A percentile compares a stretch with the other conserved stretches of the same genome.
Evolutionary conservation across 1,140 invertebrate species (phyloP).

Genomic region (Drosophila novamexicana): DNA sequence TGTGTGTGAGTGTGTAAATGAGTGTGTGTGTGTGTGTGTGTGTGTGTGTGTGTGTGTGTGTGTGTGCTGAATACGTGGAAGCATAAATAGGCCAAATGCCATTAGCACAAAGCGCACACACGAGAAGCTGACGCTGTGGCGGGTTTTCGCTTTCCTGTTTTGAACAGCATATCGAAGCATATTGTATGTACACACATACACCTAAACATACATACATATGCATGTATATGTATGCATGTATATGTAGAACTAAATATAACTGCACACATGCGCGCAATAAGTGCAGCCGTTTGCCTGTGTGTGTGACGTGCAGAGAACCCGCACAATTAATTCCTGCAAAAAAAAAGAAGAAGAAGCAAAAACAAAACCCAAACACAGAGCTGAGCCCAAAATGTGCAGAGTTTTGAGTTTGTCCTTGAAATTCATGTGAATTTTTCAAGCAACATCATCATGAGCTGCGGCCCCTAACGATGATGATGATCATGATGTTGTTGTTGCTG

Average conservation of each 20-base stretch:
- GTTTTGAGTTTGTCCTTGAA: constrained; percentile 74
- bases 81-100: constrained; percentile 84
- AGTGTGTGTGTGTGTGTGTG: constrained; percentile 10
- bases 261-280: constrained; percentile 24
- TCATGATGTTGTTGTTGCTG: not conserved
- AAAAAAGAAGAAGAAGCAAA: constrained; percentile 34
- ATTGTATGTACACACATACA: not conserved
- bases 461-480: constrained; percentile 6
- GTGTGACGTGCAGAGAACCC: constrained; percentile 57
- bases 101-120: constrained; percentile 60
- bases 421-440: constrained; percentile 76
- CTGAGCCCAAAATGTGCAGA: constrained; percentile 41
- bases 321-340: constrained; percentile 72
- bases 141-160: constrained; percentile 43
- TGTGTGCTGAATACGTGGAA: constrained; percentile 67
- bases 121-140: constrained; percentile 51
- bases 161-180: constrained; percentile 9
- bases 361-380: constrained; percentile 14
- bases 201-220: constrained; percentile 8
- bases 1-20: constrained; percentile 12
- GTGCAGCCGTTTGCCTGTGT: constrained; percentile 42
- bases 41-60: constrained; percentile 29
- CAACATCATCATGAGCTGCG: constrained; percentile 28
- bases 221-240: not conserved
- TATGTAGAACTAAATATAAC: not conserved